Conservation (phyloP, 2,888 invertebrate species). For the Thymelicus lineola region DNA sequence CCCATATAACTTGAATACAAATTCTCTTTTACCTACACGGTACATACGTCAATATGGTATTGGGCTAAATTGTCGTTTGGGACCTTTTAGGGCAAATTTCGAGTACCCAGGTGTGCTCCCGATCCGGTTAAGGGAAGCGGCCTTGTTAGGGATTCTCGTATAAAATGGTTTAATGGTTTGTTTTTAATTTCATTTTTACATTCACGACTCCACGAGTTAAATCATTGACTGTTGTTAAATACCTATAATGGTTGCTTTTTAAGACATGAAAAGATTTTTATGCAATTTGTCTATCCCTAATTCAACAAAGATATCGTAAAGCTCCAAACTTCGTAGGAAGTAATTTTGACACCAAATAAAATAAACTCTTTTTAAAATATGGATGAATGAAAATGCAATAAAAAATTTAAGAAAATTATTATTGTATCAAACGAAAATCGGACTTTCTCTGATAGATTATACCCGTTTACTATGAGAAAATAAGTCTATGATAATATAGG, state of each 20-base stretch:
- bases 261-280: conserved; percentile 45
- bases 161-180: conserved; percentile 85
- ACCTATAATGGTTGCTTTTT: conserved; percentile 18
- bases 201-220: conserved; percentile 71
- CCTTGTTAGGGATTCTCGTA: conserved; percentile 83
- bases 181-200: conserved; percentile 83
- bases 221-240: conserved; percentile 69
- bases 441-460: too few species aligned
- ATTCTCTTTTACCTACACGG: conserved; percentile 42
- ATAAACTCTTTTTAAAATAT: too few species aligned
- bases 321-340: not conserved
- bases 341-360: too few species aligned
- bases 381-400: too few species aligned
- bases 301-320: not conserved
- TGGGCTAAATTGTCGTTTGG: conserved; percentile 69
- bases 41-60: conserved; percentile 54
- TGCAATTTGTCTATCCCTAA: not conserved
- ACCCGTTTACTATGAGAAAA: too few species aligned
- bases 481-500: too few species aligned
- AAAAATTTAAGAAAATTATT: too few species aligned
- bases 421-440: too few species aligned
- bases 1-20: conserved; percentile 39
- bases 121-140: conserved; percentile 84
- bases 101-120: conserved; percentile 85
- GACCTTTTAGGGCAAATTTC: conserved; percentile 82